phyloP scores from a whole-genome alignment of 2,888 invertebrate genomes.

The Nezara viridula region DNA sequence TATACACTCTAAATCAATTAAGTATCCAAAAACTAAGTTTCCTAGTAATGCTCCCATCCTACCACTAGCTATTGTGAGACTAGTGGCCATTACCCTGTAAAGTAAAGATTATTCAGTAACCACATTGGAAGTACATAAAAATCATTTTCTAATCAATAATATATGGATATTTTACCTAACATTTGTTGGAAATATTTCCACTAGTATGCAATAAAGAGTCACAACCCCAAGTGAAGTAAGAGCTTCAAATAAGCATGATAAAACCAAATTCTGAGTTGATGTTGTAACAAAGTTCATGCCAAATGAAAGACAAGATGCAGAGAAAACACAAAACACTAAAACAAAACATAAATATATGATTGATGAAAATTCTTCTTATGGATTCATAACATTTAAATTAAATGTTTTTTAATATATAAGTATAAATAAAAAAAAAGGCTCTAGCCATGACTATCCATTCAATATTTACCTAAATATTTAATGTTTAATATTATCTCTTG shows the following conservation, averaged over 20 bases:
- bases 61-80: slow-evolving; percentile 83
- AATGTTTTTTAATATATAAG: too few relatives aligned
- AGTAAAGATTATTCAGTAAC: not conserved
- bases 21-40: slow-evolving; percentile 82
- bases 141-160: not conserved
- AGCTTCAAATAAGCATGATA: slow-evolving; percentile 85
- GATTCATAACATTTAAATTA: not conserved
- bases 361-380: not conserved
- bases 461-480: too few relatives aligned
- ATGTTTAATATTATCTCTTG: too few relatives aligned
- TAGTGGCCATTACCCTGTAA: slow-evolving; percentile 85
- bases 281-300: slow-evolving; percentile 83
- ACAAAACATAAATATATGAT: slow-evolving; percentile 9
- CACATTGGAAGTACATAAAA: not conserved
- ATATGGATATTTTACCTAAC: slow-evolving; percentile 74
- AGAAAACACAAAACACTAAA: slow-evolving; percentile 81
- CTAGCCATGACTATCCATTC: too few relatives aligned
- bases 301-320: slow-evolving; percentile 81
- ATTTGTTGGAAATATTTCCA: slow-evolving; percentile 86
- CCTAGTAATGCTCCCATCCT: slow-evolving; percentile 83
- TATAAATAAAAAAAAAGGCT: too few relatives aligned
- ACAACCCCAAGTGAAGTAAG: slow-evolving; percentile 85
- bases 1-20: slow-evolving; percentile 84
- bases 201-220: slow-evolving; percentile 84
- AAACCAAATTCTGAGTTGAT: slow-evolving; percentile 78